Evolutionary conservation across 2,888 invertebrate genomes (phyloP), one percentile per base, ranked within the genome.

Genomic region (Eristalis pertinax): DNA sequence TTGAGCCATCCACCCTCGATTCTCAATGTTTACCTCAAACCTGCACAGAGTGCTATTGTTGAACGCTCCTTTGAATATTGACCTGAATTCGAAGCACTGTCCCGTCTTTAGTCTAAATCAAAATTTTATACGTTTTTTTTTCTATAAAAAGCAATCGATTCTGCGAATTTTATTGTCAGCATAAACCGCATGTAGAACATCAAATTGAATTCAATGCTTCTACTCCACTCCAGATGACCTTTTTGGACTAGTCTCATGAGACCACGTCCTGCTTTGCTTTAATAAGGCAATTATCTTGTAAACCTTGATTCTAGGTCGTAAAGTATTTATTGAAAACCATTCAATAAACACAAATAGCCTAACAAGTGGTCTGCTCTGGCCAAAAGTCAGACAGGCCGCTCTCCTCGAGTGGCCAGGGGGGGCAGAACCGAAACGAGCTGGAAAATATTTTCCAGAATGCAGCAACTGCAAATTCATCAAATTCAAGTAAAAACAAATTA

Each of bases 391-490:
- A 19, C 38, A 13, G 38, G 38, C 13, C 38, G 13, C 11, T 0
- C 38, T 13, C 38, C 2, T 2, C 10, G 35, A 2, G 38, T 38
- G 13, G 10, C 38, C 38, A 13, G 32, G n/a, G 19, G 38, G 32
- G n/a, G 19, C 50, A 19, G 8, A n/a, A n/a, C 19, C 4, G 5
- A 1, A n/a, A 8, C 19, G 7, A 5, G 5, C 56, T 32, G 32
- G 29, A 62, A 72, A 78, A 63, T 70, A 70, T 64, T 70, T 78
- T 64, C 38, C 56, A 70, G 64, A 78, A 65, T 72, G 72, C 72
- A 79, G 64, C 38, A 62, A 38, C n/a, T 79, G 65, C 43, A 79
- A 62, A 73, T 73, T 62, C 79, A 79, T 79, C 73, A 76, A 76
- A 77, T 5, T 62, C n/a, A n/a, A 69, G 50, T 19, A 35, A 78